Evolutionary conservation across 2,797 vertebrate species (phyloP).

Genomic region (Falco peregrinus): DNA sequence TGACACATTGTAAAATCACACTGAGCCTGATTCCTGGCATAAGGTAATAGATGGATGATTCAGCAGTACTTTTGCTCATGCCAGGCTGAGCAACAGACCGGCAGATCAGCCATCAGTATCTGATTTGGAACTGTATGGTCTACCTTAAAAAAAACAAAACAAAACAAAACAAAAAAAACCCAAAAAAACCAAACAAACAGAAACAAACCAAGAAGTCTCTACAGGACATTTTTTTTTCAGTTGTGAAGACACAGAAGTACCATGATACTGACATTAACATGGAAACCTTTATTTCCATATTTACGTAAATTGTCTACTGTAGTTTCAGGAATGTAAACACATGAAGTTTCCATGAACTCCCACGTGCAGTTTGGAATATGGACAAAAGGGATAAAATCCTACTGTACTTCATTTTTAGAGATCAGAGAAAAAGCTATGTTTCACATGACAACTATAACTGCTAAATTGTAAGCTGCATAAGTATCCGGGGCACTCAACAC

Average conservation of each 20-base stretch:
- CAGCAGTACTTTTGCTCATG: conserved; percentile 26
- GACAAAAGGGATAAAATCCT: conserved; percentile 39
- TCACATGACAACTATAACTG: not conserved
- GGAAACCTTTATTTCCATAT: conserved; percentile 43
- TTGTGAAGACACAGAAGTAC: not conserved
- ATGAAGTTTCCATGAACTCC: conserved; percentile 9
- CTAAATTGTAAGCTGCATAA: conserved; percentile 23
- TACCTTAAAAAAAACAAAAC: not conserved
- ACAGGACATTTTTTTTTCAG: not conserved
- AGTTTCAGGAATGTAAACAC: conserved; percentile 54
- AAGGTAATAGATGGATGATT: conserved; percentile 45
- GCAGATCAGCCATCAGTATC: conserved; percentile 26
- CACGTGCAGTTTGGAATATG: conserved; percentile 23
- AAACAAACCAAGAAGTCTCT: not conserved
- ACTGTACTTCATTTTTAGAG: not conserved
- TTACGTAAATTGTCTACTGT: conserved; percentile 31
- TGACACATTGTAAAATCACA: conserved; percentile 6
- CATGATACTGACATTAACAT: not conserved
- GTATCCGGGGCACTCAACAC: not conserved
- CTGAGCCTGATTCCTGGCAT: conserved; percentile 12
- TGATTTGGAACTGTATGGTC: conserved; percentile 9
- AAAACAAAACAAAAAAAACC: not conserved
- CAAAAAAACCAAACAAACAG: not conserved
- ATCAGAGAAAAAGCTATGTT: conserved; percentile 29
- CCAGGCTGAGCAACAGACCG: not conserved